Percentiles rank a stretch among this genome's conserved stretches.
These are phyloP conservation scores for Hippocampus kuda DNA, from an alignment of 2,797 vertebrate genomes.

Conservation along the genomic window DNA sequence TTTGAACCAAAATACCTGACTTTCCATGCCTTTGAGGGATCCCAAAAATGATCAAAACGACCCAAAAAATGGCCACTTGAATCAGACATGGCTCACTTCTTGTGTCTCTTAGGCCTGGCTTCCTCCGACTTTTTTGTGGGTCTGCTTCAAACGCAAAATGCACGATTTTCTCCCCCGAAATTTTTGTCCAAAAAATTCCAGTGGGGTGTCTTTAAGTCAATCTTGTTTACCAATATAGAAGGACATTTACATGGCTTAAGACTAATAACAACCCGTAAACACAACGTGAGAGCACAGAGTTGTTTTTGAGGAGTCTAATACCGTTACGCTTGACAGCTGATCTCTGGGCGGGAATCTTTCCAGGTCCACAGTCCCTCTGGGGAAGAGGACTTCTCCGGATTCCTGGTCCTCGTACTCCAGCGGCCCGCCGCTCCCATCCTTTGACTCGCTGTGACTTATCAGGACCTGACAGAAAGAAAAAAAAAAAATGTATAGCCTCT, in stretches of 20 bases:
- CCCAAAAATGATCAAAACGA: not conserved
- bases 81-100: not conserved
- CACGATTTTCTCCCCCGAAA: too few species aligned
- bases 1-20: too few species aligned
- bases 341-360: conserved; percentile 42
- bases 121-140: not conserved
- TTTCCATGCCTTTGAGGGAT: too few species aligned
- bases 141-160: not conserved
- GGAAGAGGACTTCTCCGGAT: conserved; percentile 71
- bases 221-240: too few species aligned
- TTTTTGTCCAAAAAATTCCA: too few species aligned
- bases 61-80: not conserved
- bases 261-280: conserved; percentile 19
- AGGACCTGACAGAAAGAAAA: conserved; percentile 68
- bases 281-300: conserved; percentile 35
- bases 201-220: too few species aligned
- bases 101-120: not conserved
- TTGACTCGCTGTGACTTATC: conserved; percentile 71
- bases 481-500: conserved; percentile 2
- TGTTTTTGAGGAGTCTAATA: conserved; percentile 18
- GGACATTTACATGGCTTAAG: not conserved
- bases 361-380: conserved; percentile 59
- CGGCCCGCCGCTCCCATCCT: conserved; percentile 75
- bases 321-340: conserved; percentile 18
- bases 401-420: conserved; percentile 76